A percentile compares a stretch with the other conserved stretches of the same genome.
These are phyloP conservation scores for Hippocampus mohnikei DNA, from an alignment of 2,113 vertebrate genomes.

Conservation along the genomic window DNA sequence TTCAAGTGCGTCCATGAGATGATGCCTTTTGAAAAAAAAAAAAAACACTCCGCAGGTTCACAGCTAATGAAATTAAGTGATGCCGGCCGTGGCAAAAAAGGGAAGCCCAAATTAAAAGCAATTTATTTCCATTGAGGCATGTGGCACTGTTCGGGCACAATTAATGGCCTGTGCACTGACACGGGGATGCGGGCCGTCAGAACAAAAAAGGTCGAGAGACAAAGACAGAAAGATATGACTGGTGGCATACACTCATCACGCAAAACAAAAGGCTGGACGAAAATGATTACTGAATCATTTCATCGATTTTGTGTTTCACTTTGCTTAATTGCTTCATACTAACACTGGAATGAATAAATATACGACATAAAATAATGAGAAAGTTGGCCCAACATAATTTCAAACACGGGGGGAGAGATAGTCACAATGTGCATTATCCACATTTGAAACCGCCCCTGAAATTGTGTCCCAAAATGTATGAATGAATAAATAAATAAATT, in stretches of 20 bases:
- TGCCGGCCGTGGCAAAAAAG: conserved; percentile 80
- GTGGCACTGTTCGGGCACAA: conserved; percentile 88
- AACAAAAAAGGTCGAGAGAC: conserved; percentile 35
- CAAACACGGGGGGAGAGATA: no score
- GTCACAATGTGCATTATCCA: no score
- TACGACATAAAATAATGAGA: no score
- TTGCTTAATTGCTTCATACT: not conserved
- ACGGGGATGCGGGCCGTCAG: conserved; percentile 36
- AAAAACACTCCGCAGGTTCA: conserved; percentile 89
- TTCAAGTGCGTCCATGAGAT: conserved; percentile 89
- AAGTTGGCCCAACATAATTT: no score
- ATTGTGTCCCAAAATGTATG: no score
- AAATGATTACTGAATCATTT: conserved; percentile 26
- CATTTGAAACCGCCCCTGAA: not conserved
- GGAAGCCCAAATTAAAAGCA: conserved; percentile 93
- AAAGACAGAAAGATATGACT: conserved; percentile 56
- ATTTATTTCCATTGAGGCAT: conserved; percentile 97
- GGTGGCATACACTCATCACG: conserved; percentile 47
- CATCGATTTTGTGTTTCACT: not conserved
- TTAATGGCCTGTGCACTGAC: conserved; percentile 78
- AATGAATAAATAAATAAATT: not conserved
- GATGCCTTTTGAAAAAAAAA: conserved; percentile 81
- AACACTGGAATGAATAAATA: not conserved
- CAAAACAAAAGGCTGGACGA: conserved; percentile 50
- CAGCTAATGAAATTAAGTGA: conserved; percentile 99